Evolutionary conservation across 2,888 invertebrate species (phyloP), one percentile per base, ranked within the genome.

Genomic region (Aelia acuminata): DNA sequence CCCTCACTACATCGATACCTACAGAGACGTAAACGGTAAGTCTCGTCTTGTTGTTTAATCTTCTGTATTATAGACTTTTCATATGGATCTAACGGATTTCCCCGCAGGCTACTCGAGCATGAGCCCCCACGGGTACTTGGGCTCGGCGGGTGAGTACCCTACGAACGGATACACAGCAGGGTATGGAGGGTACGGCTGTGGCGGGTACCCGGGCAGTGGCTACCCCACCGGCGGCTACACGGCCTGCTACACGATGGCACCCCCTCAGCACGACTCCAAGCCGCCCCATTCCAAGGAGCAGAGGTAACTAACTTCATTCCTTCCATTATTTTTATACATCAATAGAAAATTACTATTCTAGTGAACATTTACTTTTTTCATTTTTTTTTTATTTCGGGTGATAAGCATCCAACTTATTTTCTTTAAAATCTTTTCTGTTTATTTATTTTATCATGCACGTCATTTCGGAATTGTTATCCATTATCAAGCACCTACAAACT

Each of bases 241-340:
- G 93, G 95, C 95, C 85, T 97, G 97, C 92, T 97, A 97, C 93
- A 96, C 96, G 92, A 97, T 97, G 97, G 97, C 97, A 89, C 96
- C 96, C 89, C 97, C 97, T 57, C 96, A 96, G 92, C 96, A 96
- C 90, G 93, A 91, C 90, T 91, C 91, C 89, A 89, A 91, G 93
- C 91, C 92, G 92, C 90, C 95, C 95, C 89, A 95, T 94, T 91
- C 96, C 96, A 96, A 96, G 92, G 96, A 96, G 91, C 94, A 94
- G 93, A 95, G 96, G 96, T 96, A 93, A 94, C 93, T n/a, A n/a
- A n/a, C n/a, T n/a, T n/a, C n/a, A n/a, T n/a, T n/a, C n/a, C n/a
- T n/a, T n/a, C n/a, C n/a, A n/a, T n/a, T n/a, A n/a, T n/a, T n/a
- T n/a, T n/a, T n/a, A n/a, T n/a, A n/a, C n/a, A n/a, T n/a, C n/a